Conservation (phyloP, 2,113 vertebrate genomes). For the Columba janthina region DNA sequence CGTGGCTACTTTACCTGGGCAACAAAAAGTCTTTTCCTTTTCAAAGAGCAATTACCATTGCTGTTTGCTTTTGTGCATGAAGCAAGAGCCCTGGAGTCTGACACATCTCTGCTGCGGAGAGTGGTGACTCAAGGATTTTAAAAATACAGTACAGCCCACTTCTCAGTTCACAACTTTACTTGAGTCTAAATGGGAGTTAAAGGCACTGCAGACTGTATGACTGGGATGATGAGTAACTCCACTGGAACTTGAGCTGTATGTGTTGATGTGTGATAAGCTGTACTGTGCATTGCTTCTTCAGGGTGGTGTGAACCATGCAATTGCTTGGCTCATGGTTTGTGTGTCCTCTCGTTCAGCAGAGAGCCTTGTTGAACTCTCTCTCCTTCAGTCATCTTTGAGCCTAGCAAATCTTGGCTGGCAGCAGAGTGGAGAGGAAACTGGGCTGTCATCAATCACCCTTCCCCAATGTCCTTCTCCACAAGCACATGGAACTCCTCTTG, state of each 20-base stretch:
- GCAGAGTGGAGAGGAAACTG: background rate
- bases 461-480: background rate
- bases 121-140: slow-evolving; percentile 33
- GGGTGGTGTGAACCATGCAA: background rate
- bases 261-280: background rate
- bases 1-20: background rate
- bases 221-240: background rate
- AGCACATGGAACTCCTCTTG: background rate
- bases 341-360: background rate
- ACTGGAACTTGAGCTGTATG: background rate
- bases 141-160: slow-evolving; percentile 49
- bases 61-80: background rate
- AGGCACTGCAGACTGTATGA: background rate
- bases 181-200: background rate
- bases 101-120: background rate
- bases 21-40: background rate
- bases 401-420: background rate
- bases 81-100: slow-evolving; percentile 36
- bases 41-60: background rate
- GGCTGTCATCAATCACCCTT: background rate
- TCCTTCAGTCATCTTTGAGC: background rate
- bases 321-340: rapidly evolving
- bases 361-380: background rate
- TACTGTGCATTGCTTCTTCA: background rate
- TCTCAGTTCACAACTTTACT: background rate